These are phyloP conservation scores for Idris sp. DNA, from an alignment of 1,140 invertebrate genomes.

Conservation along the genomic window DNA sequence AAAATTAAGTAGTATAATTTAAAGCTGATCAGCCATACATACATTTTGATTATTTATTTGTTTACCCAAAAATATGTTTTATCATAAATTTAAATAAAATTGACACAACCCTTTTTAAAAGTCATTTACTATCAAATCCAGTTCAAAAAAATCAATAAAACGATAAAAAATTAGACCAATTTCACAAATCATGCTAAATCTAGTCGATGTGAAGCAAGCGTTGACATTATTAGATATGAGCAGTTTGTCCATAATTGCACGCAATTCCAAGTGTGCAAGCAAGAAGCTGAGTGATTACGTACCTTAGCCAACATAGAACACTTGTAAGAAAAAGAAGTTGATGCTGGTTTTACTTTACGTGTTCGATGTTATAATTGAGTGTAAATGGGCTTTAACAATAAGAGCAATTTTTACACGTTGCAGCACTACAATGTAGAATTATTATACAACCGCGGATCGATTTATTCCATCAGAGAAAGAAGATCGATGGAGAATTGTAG, in stretches of 20 bases:
- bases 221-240: conserved; percentile 43
- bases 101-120: conserved; percentile 22
- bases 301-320: conserved; percentile 32
- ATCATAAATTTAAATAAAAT: background rate
- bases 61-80: no score
- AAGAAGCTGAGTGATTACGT: conserved; percentile 24
- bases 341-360: conserved; percentile 37
- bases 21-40: no score
- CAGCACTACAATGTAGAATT: conserved; percentile 38
- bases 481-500: conserved; percentile 4
- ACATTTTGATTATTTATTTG: no score
- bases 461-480: conserved; percentile 7
- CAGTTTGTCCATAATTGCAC: conserved; percentile 41
- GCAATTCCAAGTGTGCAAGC: conserved; percentile 24
- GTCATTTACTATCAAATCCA: conserved; percentile 8
- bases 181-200: conserved; percentile 27
- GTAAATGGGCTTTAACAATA: conserved; percentile 39
- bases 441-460: conserved; percentile 14
- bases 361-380: conserved; percentile 44
- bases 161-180: conserved; percentile 15
- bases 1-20: no score
- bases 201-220: conserved; percentile 28
- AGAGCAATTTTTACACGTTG: conserved; percentile 45
- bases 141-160: background rate
- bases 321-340: conserved; percentile 27